These are phyloP conservation scores for Drosophila rellima DNA, from an alignment of 2,888 invertebrate genomes.

Conservation along the genomic window DNA sequence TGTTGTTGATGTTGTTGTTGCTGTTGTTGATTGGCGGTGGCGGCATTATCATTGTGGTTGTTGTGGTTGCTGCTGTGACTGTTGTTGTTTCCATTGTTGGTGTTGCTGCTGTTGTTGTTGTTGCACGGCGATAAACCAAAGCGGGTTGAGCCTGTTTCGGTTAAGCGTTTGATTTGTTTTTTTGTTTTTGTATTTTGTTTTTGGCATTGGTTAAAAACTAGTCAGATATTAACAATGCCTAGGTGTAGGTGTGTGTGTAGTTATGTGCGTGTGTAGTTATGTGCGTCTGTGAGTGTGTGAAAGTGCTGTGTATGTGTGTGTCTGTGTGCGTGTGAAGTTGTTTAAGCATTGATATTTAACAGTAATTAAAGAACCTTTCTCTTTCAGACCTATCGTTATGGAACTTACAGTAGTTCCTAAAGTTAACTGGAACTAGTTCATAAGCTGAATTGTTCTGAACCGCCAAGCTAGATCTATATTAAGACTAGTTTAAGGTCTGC, in stretches of 20 bases:
- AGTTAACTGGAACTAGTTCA: background rate
- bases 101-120: constrained; percentile 46
- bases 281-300: constrained; percentile 34
- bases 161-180: constrained; percentile 76
- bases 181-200: constrained; percentile 41
- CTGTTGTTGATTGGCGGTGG: constrained; percentile 59
- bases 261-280: constrained; percentile 28
- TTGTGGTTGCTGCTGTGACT: constrained; percentile 37
- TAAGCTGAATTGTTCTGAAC: background rate
- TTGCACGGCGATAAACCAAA: constrained; percentile 80
- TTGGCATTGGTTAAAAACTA: constrained; percentile 68
- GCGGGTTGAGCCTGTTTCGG: constrained; percentile 86
- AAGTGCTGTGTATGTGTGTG: constrained; percentile 17
- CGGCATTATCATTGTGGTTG: constrained; percentile 64
- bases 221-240: constrained; percentile 53
- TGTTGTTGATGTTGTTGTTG: constrained; percentile 68
- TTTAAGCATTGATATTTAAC: constrained; percentile 64
- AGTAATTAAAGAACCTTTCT: constrained; percentile 18
- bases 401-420: background rate
- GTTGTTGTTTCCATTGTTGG: constrained; percentile 42
- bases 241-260: constrained; percentile 38
- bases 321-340: constrained; percentile 53
- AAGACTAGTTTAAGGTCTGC: too few relatives aligned
- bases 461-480: background rate
- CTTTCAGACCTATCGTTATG: background rate